Evolutionary conservation across 2,113 vertebrate species (phyloP).

Genomic region (Spilogale gracilis): DNA sequence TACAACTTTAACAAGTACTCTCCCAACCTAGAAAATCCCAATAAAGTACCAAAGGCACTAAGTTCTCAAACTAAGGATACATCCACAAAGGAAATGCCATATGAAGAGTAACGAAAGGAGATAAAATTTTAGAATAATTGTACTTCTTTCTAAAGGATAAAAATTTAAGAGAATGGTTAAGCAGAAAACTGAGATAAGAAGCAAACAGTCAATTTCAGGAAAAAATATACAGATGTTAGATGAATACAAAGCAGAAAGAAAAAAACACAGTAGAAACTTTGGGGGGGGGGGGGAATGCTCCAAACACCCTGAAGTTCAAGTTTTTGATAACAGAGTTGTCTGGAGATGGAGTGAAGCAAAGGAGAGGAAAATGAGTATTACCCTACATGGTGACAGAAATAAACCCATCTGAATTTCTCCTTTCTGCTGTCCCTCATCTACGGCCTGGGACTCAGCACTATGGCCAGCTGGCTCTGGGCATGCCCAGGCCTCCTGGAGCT

Average conservation of each 20-base stretch:
- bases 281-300: no score
- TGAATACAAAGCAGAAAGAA: background rate
- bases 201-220: background rate
- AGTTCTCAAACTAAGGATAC: background rate
- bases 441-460: no score
- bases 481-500: background rate
- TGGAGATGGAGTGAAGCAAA: background rate
- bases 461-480: rapidly evolving
- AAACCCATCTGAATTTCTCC: background rate
- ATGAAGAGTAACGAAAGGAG: background rate
- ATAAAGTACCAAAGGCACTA: background rate
- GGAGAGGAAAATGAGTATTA: background rate
- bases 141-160: constrained; percentile 1
- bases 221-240: background rate
- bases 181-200: background rate
- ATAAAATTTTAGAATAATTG: constrained; percentile 26
- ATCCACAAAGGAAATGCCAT: background rate
- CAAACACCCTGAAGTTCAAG: background rate
- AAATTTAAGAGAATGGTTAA: background rate
- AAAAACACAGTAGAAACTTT: background rate
- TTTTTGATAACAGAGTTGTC: background rate
- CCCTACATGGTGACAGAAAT: background rate
- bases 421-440: background rate
- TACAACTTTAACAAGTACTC: background rate
- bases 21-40: background rate